These are phyloP conservation scores for Sorex araneus DNA, from an alignment of 2,113 vertebrate species.

Conservation along the genomic window DNA sequence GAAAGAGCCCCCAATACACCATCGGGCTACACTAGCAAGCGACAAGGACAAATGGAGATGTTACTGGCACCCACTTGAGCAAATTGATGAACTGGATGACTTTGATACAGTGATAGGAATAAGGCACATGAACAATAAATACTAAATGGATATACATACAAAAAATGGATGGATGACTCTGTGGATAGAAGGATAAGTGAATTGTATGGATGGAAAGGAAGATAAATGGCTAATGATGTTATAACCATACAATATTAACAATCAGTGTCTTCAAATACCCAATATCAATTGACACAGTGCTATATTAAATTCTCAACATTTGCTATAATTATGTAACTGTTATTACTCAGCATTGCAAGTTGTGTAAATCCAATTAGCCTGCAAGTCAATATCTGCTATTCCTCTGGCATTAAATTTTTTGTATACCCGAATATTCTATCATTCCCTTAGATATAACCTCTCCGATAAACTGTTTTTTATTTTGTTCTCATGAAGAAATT, in stretches of 20 bases:
- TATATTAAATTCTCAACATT: neutral
- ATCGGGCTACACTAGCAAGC: too few species aligned
- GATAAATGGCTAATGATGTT: neutral
- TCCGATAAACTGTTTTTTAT: neutral
- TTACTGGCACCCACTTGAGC: too few species aligned
- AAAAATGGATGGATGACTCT: neutral
- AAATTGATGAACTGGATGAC: too few species aligned
- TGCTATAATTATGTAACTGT: neutral
- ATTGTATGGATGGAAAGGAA: neutral
- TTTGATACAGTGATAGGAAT: too few species aligned
- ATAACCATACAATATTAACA: neutral
- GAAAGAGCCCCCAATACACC: too few species aligned
- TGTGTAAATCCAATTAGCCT: neutral
- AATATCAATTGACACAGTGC: neutral
- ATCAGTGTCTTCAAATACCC: neutral
- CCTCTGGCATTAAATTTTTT: neutral
- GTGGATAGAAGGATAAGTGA: too few species aligned
- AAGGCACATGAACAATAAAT: neutral
- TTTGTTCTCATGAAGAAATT: neutral
- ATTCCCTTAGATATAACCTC: neutral
- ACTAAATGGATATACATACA: neutral
- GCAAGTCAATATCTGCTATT: neutral
- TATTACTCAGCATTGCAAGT: neutral
- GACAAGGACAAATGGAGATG: too few species aligned
- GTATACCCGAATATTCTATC: neutral